These are phyloP conservation scores for Ophonus ardosiacus DNA, from an alignment of 2,888 invertebrate species.

Conservation along the genomic window DNA sequence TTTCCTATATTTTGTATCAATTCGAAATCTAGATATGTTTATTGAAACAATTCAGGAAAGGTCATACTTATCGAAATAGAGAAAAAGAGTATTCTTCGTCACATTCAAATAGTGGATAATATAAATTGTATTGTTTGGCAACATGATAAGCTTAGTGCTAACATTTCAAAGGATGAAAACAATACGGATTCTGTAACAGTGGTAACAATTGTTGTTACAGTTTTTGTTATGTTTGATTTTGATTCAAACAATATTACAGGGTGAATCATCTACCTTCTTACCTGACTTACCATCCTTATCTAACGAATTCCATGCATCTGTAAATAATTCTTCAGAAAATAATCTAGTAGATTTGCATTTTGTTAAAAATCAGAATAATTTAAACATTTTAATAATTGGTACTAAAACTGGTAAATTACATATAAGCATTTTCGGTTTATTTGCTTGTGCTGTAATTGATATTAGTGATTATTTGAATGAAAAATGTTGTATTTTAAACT, in stretches of 20 bases:
- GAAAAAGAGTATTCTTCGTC: constrained; percentile 88
- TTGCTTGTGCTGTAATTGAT: constrained; percentile 86
- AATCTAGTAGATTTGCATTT: constrained; percentile 79
- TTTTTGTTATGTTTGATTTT: neutral
- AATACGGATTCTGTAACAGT: constrained; percentile 10
- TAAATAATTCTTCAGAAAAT: constrained; percentile 74
- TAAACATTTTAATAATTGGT: constrained; percentile 89
- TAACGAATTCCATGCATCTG: constrained; percentile 75
- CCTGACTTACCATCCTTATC: constrained; percentile 77
- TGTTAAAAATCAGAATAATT: constrained; percentile 79
- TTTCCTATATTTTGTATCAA: neutral
- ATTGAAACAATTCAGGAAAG: constrained; percentile 76
- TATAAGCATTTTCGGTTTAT: constrained; percentile 90
- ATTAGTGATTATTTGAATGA: constrained; percentile 78
- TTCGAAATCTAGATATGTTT: neutral
- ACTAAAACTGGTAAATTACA: constrained; percentile 85
- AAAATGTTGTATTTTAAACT: constrained; percentile 80
- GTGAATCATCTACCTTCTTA: constrained; percentile 72
- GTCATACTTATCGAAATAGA: constrained; percentile 90
- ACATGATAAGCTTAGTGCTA: constrained; percentile 70
- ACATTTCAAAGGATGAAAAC: neutral
- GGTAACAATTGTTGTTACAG: constrained; percentile 19
- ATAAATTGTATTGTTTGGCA: constrained; percentile 87
- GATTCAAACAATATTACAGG: constrained; percentile 68
- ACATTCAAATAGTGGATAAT: constrained; percentile 79